A percentile compares a stretch with the other conserved stretches of the same genome.
Evolutionary conservation across 2,113 vertebrate species (phyloP).

Genomic region (Phylloscopus trochilus): DNA sequence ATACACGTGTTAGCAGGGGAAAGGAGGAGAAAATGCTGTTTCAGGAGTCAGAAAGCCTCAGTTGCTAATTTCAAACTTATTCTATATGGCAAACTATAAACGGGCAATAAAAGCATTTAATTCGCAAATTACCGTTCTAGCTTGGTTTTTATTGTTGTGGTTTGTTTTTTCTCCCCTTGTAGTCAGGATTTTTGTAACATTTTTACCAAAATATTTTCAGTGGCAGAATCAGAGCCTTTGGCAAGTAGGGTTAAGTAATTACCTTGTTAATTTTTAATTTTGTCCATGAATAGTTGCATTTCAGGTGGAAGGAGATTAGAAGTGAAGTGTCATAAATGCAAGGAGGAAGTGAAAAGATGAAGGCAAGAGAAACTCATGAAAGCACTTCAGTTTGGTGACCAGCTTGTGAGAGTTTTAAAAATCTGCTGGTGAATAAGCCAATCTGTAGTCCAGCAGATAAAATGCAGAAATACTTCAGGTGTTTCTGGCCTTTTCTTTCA

Average conservation of each 20-base stretch:
- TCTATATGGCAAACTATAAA: background rate
- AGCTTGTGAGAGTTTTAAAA: background rate
- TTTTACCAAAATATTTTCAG: background rate
- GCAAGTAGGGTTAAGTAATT: background rate
- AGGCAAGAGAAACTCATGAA: background rate
- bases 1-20: background rate
- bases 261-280: background rate
- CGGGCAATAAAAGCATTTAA: background rate
- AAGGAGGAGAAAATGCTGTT: constrained; percentile 2
- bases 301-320: background rate
- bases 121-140: background rate
- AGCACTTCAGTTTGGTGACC: background rate
- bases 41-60: background rate
- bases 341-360: background rate
- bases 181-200: background rate
- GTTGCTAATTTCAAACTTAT: background rate
- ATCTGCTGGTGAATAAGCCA: background rate
- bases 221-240: background rate
- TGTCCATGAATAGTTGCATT: background rate
- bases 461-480: background rate
- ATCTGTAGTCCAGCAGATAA: background rate
- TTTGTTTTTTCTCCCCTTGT: background rate
- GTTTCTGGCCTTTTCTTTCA: background rate
- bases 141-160: background rate
- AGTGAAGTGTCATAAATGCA: background rate